Percentiles rank a stretch among this genome's conserved stretches.
Evolutionary conservation across 2,888 invertebrate genomes (phyloP).

Genomic region (Cosmia pyralina): DNA sequence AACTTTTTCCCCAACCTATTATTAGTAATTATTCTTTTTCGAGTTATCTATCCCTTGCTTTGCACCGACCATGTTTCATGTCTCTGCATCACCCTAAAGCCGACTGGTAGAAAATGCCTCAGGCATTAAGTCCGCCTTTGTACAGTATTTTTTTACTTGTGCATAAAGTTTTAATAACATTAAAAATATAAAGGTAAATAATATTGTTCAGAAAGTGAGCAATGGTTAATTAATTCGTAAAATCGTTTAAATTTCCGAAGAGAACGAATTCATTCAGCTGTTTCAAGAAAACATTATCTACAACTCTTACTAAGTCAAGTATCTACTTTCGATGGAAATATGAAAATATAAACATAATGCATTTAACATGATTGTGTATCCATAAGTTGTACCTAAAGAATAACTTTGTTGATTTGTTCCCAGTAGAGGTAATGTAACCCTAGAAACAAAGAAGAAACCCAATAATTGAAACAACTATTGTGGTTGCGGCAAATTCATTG

Average conservation of each 20-base stretch:
- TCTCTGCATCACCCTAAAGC: no score
- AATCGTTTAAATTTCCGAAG: neutral
- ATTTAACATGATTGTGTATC: no score
- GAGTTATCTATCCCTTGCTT: no score
- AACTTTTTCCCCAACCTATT: no score
- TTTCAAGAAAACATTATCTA: neutral
- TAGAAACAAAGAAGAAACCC: neutral
- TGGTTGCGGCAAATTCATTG: neutral
- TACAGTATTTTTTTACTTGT: no score
- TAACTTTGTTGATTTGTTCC: neutral
- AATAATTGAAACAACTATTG: conserved; percentile 4
- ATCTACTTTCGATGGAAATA: conserved; percentile 1
- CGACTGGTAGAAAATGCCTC: no score
- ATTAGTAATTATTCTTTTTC: no score
- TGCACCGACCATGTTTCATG: no score
- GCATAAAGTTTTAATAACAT: no score
- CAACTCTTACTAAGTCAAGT: neutral
- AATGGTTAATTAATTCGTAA: conserved; percentile 11
- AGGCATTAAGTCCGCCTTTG: no score
- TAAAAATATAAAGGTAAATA: no score
- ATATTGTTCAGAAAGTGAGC: neutral
- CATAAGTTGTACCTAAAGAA: neutral
- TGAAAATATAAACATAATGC: no score
- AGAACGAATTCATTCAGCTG: conserved; percentile 14
- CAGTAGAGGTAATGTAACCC: neutral